Base-by-base conservation (phyloP, 2,113 vertebrate genomes). In the Paralichthys olivaceus region DNA sequence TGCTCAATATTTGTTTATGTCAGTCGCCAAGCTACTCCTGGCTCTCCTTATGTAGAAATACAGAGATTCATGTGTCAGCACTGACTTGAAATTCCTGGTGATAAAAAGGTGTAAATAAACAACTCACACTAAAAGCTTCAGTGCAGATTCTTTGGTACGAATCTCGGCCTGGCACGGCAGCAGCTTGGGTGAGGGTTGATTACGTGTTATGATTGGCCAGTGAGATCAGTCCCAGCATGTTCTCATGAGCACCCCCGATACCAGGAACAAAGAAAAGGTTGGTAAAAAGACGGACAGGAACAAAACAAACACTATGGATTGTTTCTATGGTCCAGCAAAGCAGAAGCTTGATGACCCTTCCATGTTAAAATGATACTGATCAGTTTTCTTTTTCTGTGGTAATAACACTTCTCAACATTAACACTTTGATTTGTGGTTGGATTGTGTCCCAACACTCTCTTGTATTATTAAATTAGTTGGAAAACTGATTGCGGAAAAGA, bases 61-160 rank as follows among this genome's bases (percentile, higher is more conserved):
- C 37, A 40, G 17, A n/a, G 47, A 70, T 71, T 45, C 45, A 59
- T 71, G 22, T 57, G 51, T 25, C 19, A 37, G 22, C 22, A 49
- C 20, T 70, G 59, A 67, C 51, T 49, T 40, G 37, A 13, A 40
- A 40, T 40, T 40, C 37, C 37, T 40, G 37, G 37, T 40, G 37
- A 40, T 40, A 40, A 40, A 40, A 40, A 13, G 37, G 37, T 40
- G 37, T 12, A 40, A 40, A 40, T 40, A 40, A 40, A 40, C 37
- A 11, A 40, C 37, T 13, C 37, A 1, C 53, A n/a, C 49, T 53
- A 20, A 20, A 43, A 51, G 14, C 60, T 55, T 25, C 15, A 13
- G 17, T 25, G 8, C 17, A 22, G 25, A 65, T 34, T 37, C 45
- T 4, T 49, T 15, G 45, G 45, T 49, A 20, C 17, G 25, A 15